These are phyloP conservation scores for Drosophila parabipectinata DNA, from an alignment of 1,140 invertebrate species.

Conservation along the genomic window DNA sequence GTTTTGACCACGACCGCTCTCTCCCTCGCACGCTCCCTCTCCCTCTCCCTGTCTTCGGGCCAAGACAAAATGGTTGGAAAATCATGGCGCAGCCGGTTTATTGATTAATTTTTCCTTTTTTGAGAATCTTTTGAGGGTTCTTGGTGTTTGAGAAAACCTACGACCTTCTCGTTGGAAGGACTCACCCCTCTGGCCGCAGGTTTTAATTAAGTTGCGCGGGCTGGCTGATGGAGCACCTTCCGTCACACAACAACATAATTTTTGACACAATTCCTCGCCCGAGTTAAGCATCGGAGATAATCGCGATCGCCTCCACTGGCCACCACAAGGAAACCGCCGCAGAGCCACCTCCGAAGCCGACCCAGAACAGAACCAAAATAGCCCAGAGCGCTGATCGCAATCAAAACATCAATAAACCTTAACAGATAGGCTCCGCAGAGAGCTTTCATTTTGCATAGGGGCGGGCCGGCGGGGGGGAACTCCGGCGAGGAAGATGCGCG, in stretches of 20 bases:
- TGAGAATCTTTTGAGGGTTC: conserved; percentile 13
- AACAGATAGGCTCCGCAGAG: conserved; percentile 63
- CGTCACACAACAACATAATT: conserved; percentile 72
- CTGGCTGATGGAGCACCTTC: conserved; percentile 13
- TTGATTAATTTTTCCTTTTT: conserved; percentile 34
- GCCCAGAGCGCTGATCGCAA: conserved; percentile 76
- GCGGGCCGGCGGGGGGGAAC: neutral
- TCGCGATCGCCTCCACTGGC: conserved; percentile 31
- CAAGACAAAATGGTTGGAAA: conserved; percentile 82
- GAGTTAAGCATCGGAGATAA: conserved; percentile 71
- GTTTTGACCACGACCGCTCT: conserved; percentile 21
- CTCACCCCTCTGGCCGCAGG: conserved; percentile 33
- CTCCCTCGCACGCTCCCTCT: conserved; percentile 1
- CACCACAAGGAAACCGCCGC: conserved; percentile 43
- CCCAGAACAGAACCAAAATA: conserved; percentile 39
- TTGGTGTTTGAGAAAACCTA: neutral
- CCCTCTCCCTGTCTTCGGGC: conserved; percentile 2
- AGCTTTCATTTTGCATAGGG: conserved; percentile 52
- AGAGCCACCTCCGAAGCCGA: neutral
- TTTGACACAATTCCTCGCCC: conserved; percentile 73
- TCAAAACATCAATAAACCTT: conserved; percentile 84
- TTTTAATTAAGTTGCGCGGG: conserved; percentile 75
- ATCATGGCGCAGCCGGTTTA: conserved; percentile 77
- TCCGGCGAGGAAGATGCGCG: conserved; percentile 6
- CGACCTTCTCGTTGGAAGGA: neutral